phyloP scores from a whole-genome alignment of 1,140 invertebrate genomes.

The Theocolax elegans region DNA sequence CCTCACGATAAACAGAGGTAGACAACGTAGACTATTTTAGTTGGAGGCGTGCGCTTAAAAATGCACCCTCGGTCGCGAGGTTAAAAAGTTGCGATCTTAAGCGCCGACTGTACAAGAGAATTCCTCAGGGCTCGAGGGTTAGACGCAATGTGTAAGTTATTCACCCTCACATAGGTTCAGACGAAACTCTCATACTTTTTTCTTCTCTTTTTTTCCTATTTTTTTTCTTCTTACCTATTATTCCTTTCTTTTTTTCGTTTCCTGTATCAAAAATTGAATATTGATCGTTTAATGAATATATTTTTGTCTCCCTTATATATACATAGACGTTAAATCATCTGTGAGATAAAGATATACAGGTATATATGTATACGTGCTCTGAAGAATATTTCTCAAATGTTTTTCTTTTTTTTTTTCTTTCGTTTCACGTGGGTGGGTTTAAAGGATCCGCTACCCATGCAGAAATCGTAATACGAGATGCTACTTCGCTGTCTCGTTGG shows the following conservation, averaged over 20 bases:
- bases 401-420: too few species aligned
- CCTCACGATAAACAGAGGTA: slow-evolving; percentile 19
- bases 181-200: not conserved
- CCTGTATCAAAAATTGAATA: slow-evolving; percentile 23
- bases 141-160: slow-evolving; percentile 27
- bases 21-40: not conserved
- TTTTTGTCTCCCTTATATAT: too few species aligned
- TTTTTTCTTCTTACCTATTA: too few species aligned
- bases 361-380: too few species aligned
- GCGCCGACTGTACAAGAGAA: slow-evolving; percentile 18
- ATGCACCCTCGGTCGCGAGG: slow-evolving; percentile 24
- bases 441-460: too few species aligned
- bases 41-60: slow-evolving; percentile 26
- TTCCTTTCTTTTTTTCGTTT: slow-evolving; percentile 5
- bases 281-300: slow-evolving; percentile 18
- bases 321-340: too few species aligned
- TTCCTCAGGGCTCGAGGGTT: slow-evolving; percentile 20
- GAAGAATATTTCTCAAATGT: too few species aligned
- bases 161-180: slow-evolving; percentile 22
- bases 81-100: slow-evolving; percentile 41
- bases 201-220: slow-evolving; percentile 19
- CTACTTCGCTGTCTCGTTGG: too few species aligned
- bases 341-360: too few species aligned
- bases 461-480: too few species aligned
- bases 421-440: too few species aligned